Percentiles rank a stretch among this genome's conserved stretches.
Evolutionary conservation across 2,888 invertebrate genomes (phyloP).

Genomic region (Ariolimax columbianus): DNA sequence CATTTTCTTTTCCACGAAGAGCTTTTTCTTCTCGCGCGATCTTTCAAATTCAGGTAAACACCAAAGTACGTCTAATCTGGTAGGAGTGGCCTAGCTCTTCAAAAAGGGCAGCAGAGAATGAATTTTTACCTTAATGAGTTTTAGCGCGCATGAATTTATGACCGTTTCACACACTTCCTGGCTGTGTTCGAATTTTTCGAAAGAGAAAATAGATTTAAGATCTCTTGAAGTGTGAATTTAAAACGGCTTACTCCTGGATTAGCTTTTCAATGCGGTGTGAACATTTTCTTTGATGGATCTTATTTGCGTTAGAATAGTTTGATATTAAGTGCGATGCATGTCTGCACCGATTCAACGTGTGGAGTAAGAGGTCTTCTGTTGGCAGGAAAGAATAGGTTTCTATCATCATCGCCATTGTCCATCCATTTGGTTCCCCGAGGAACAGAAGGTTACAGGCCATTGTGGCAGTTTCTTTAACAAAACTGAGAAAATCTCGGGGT

Average conservation of each 20-base stretch:
- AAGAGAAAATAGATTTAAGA: neutral
- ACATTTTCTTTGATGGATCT: neutral
- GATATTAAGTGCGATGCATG: too few species aligned
- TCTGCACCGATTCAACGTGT: too few species aligned
- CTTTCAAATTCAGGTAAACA: neutral
- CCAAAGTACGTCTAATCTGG: neutral
- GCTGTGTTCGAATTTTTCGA: neutral
- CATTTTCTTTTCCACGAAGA: neutral
- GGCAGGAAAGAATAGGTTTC: too few species aligned
- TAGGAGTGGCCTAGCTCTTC: neutral
- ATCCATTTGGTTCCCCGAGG: too few species aligned
- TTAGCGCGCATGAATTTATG: neutral
- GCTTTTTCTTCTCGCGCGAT: neutral
- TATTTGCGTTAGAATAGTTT: too few species aligned
- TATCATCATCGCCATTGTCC: too few species aligned
- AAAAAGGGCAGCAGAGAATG: neutral
- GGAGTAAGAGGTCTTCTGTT: too few species aligned
- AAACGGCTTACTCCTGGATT: neutral
- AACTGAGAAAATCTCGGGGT: too few species aligned
- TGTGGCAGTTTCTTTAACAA: too few species aligned
- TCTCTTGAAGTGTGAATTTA: neutral
- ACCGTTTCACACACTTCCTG: neutral
- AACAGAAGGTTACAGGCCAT: too few species aligned
- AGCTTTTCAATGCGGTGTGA: neutral
- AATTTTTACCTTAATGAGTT: neutral